These are phyloP conservation scores for Leptodactylus fuscus DNA, from an alignment of 2,113 vertebrate genomes.

Conservation along the genomic window DNA sequence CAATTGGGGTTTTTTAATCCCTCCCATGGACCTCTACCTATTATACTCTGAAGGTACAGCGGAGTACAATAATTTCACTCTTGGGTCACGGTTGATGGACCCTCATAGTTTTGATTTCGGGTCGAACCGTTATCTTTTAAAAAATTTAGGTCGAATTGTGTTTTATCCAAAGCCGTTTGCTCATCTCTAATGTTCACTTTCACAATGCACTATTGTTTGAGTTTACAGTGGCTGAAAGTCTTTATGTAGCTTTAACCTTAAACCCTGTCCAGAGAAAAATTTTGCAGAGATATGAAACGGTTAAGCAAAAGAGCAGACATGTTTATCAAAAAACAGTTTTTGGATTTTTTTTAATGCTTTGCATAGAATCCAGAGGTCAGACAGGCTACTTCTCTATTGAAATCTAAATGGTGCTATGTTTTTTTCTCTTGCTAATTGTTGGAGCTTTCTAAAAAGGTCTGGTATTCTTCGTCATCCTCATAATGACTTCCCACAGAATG, in stretches of 20 bases:
- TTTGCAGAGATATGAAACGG: background rate
- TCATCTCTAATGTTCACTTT: too few relatives aligned
- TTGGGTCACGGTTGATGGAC: too few relatives aligned
- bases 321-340: background rate
- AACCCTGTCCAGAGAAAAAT: background rate
- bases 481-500: conserved; percentile 67
- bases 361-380: conserved; percentile 65
- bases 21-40: too few relatives aligned
- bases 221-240: background rate
- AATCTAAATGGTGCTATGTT: conserved; percentile 60
- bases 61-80: too few relatives aligned
- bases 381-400: conserved; percentile 64
- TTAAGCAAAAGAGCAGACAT: background rate
- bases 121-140: too few relatives aligned
- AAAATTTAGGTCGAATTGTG: too few relatives aligned
- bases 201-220: background rate
- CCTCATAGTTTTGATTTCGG: too few relatives aligned
- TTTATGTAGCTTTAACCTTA: background rate
- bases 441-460: conserved; percentile 59
- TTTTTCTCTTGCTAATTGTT: conserved; percentile 63
- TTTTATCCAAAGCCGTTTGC: too few relatives aligned
- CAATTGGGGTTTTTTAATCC: too few relatives aligned
- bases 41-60: too few relatives aligned
- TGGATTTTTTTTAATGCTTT: conserved; percentile 38
- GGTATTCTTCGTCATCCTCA: conserved; percentile 61